Base-by-base conservation (phyloP, 2,888 invertebrate species). In the Amiota minor region DNA sequence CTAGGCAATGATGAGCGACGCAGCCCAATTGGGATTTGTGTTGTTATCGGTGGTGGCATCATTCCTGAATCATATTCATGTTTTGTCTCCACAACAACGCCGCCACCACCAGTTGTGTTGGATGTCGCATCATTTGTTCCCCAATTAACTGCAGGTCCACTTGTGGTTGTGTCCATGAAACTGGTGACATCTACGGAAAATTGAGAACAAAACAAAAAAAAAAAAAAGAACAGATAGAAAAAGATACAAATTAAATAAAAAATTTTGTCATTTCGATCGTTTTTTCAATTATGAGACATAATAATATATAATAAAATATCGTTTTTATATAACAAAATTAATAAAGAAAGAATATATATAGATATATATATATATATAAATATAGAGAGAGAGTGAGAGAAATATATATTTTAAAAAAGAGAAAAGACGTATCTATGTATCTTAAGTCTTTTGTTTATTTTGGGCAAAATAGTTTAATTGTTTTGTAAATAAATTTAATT, bases 21-120 rank as follows among this genome's bases (percentile, higher is more conserved):
- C 76, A 92, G 92, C 49, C 93, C 91, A 81, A 92, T 90, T 74
- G 94, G 91, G 78, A 92, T 91, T 80, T 92, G 89, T 74, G 91
- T 89, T 72, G 91, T 91, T 18, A 92, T 91, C 1, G 93, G 93
- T 72, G 94, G 93, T 84, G 93, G 93, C 93, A 94, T 93, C 89
- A 93, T 93, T 85, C 93, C 92, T 80, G 93, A 89, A 76, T 92
- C 91, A 65, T 89, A 92, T 82, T 92, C 91, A 81, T 90, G 90
- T 83, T 91, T 92, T 59, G 90, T 90, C 76, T 91, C 89, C 64
- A 85, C 79, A 23, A 23, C 23, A 23, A 23, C 23, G 1, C 23
- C 23, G 23, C 23, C 23, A 1, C 35, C 77, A 20, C 75, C 65
- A 35, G 71, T 56, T 70, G 71, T 14, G 35, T 6, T 35, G 2